These are phyloP conservation scores for Bradypus variegatus DNA, from an alignment of 2,797 vertebrate genomes.

Conservation along the genomic window DNA sequence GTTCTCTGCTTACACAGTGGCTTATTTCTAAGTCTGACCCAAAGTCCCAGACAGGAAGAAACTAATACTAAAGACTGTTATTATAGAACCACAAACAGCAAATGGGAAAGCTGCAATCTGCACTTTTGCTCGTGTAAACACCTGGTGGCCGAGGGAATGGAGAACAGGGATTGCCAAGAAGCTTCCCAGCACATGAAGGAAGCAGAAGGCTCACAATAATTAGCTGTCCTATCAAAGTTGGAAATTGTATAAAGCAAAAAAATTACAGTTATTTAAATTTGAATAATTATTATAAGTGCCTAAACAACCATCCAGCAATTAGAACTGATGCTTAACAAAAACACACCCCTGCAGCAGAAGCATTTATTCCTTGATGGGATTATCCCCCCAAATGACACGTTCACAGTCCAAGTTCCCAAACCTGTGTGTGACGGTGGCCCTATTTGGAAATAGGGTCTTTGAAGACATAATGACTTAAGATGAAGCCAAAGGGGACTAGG, in stretches of 20 bases:
- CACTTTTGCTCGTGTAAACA: not conserved
- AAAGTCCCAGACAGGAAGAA: not conserved
- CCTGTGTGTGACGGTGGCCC: no score
- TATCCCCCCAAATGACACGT: no score
- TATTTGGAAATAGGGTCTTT: no score
- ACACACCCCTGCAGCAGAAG: not conserved
- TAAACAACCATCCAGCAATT: not conserved
- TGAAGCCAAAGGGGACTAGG: no score
- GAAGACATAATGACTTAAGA: no score
- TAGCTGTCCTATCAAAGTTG: not conserved
- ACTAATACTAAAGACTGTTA: not conserved
- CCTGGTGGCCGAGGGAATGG: not conserved
- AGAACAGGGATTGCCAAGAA: not conserved
- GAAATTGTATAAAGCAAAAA: not conserved
- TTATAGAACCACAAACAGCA: not conserved
- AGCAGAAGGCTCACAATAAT: constrained; percentile 7
- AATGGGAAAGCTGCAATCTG: not conserved
- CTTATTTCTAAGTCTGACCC: not conserved
- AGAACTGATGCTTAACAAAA: not conserved
- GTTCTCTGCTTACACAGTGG: not conserved
- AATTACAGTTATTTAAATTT: not conserved
- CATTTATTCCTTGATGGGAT: not conserved
- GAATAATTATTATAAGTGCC: not conserved
- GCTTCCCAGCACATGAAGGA: not conserved
- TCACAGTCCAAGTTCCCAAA: no score